These are phyloP conservation scores for Nymphalis polychloros DNA, from an alignment of 2,888 invertebrate species.

Conservation along the genomic window DNA sequence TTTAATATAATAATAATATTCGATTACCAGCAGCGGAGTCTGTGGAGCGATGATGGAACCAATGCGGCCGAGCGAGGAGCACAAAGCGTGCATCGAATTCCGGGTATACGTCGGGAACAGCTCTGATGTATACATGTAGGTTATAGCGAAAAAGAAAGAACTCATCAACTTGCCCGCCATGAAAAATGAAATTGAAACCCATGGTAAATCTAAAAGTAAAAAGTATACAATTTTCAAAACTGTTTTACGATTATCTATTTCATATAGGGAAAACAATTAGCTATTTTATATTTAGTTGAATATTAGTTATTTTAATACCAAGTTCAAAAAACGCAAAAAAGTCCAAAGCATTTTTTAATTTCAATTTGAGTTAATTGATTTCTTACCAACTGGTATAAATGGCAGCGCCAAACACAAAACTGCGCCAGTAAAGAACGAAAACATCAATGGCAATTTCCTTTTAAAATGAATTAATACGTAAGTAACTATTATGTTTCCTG, in stretches of 20 bases:
- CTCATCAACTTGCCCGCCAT: conserved; percentile 84
- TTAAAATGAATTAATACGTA: conserved; percentile 79
- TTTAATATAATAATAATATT: too few species aligned
- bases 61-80: conserved; percentile 84
- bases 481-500: conserved; percentile 79
- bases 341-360: neutral
- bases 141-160: conserved; percentile 82
- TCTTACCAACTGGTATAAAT: conserved; percentile 51
- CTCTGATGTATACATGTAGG: conserved; percentile 85
- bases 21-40: conserved; percentile 83
- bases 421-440: conserved; percentile 80
- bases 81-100: conserved; percentile 84
- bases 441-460: conserved; percentile 79
- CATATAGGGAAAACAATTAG: too few species aligned
- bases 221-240: too few species aligned
- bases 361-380: neutral
- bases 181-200: conserved; percentile 78
- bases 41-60: conserved; percentile 86
- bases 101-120: conserved; percentile 85
- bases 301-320: too few species aligned
- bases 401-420: conserved; percentile 82
- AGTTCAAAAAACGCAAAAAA: too few species aligned
- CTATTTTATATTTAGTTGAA: too few species aligned
- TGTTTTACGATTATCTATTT: too few species aligned
- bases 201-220: conserved; percentile 60